Conservation (phyloP, 2,797 vertebrate genomes). For the Enteromius trimaculatus region DNA sequence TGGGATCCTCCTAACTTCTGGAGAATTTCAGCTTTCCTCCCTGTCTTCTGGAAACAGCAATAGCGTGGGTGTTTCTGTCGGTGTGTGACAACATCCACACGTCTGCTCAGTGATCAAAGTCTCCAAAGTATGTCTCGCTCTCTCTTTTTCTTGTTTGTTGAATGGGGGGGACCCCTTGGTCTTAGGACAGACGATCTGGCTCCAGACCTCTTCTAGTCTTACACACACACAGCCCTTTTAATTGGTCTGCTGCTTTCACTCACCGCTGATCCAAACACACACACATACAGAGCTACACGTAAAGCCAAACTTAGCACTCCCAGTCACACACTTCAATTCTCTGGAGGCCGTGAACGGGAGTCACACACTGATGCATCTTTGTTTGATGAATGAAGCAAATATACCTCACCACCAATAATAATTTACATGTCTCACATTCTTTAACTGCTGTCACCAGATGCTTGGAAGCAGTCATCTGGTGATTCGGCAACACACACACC, state of each 20-base stretch:
- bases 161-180: constrained; percentile 68
- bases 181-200: constrained; percentile 73
- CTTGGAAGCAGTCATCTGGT: constrained; percentile 35
- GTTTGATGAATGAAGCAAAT: constrained; percentile 36
- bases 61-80: constrained; percentile 50
- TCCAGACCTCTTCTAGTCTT: constrained; percentile 67
- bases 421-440: constrained; percentile 44
- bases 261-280: constrained; percentile 52
- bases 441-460: constrained; percentile 36
- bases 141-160: constrained; percentile 73
- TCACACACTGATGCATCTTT: constrained; percentile 22
- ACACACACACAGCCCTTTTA: constrained; percentile 42
- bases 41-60: constrained; percentile 56
- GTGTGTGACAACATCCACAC: constrained; percentile 72
- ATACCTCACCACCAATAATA: constrained; percentile 41
- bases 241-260: constrained; percentile 53
- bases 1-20: constrained; percentile 4
- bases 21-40: constrained; percentile 55
- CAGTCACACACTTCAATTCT: constrained; percentile 29
- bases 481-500: constrained; percentile 21
- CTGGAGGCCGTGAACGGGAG: neutral
- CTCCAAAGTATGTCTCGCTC: constrained; percentile 57
- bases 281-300: constrained; percentile 53
- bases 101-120: constrained; percentile 75
- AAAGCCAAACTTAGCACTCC: constrained; percentile 24